These are phyloP conservation scores for Trachythela sp. DNA, from an alignment of 64 coral and sea anemone genomes.

Conservation along the genomic window DNA sequence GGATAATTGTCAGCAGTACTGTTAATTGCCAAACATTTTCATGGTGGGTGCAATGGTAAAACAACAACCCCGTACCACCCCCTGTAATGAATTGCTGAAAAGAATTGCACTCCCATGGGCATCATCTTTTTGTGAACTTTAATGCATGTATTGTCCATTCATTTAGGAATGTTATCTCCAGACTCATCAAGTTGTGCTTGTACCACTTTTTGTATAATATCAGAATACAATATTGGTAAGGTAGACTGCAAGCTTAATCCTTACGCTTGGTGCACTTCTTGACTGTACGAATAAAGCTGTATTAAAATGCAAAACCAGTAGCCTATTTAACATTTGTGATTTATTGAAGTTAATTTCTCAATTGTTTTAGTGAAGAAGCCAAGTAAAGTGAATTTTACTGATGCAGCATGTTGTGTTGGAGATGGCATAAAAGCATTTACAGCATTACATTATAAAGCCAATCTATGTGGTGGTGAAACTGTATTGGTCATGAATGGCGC, in stretches of 20 bases:
- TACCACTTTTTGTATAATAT: conserved; percentile 71
- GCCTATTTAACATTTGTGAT: background rate
- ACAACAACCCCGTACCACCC: no score
- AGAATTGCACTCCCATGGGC: no score
- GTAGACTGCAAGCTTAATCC: background rate
- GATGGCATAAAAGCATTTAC: conserved; percentile 90
- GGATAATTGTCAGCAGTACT: no score
- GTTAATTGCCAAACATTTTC: background rate
- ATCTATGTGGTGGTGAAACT: conserved; percentile 85
- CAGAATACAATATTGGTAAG: conserved; percentile 90
- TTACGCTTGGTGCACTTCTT: no score
- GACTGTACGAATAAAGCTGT: background rate
- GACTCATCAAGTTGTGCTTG: conserved; percentile 62
- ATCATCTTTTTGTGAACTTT: no score
- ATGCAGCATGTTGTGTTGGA: conserved; percentile 92
- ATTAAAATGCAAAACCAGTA: background rate
- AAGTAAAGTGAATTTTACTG: conserved; percentile 68
- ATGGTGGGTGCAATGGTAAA: background rate
- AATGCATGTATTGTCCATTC: background rate
- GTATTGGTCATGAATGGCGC: conserved; percentile 78
- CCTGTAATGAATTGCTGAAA: no score
- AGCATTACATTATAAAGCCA: conserved; percentile 77
- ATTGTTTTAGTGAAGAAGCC: conserved; percentile 67
- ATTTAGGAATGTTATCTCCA: conserved; percentile 68
- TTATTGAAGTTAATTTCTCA: background rate